Base-by-base conservation (phyloP, 2,888 invertebrate species). In the Oscheius sp. region DNA sequence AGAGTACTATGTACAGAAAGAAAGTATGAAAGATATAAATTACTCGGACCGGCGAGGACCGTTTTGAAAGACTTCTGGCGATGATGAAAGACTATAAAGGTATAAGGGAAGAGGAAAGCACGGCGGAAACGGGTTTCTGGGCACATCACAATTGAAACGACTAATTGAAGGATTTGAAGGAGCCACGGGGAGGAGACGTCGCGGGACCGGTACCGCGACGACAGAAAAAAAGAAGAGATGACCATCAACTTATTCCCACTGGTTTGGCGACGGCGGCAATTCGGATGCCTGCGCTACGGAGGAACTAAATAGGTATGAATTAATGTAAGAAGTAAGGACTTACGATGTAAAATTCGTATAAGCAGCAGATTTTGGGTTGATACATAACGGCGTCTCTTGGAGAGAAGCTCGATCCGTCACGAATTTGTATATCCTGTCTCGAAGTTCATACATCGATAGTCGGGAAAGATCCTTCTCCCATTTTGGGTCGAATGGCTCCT, bases 331-430 rank as follows among this genome's bases (percentile, higher is more conserved):
- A 4, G 41, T 14, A 30, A 24, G 24, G 17, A 79, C 86, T 83
- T 93, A 97, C 96, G 95, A 97, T 90, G 95, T 94, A 91, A 98
- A 98, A 91, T 94, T 96, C 91, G 96, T 96, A 91, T 96, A 98
- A 88, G 97, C 95, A 88, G 96, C 95, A 87, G 96, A 96, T 90
- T 95, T 95, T 85, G 97, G 98, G 90, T 98, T 98, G 90, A 98
- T 97, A 91, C 97, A 97, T 85, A 98, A 91, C 81, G 98, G 97
- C 85, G 98, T 95, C 82, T 95, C 92, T 87, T 93, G 93, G 86
- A 94, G 93, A 88, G 94, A 93, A 69, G 85, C 90, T 89, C 95
- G 94, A 89, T 96, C 95, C 86, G 94, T 92, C 88, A 98, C 95
- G 90, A 96, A 96, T 59, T 94, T 94, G 91, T 96, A 95, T 91